These are phyloP conservation scores for Platycnemis pennipes DNA, from an alignment of 2,888 invertebrate genomes.

Conservation along the genomic window DNA sequence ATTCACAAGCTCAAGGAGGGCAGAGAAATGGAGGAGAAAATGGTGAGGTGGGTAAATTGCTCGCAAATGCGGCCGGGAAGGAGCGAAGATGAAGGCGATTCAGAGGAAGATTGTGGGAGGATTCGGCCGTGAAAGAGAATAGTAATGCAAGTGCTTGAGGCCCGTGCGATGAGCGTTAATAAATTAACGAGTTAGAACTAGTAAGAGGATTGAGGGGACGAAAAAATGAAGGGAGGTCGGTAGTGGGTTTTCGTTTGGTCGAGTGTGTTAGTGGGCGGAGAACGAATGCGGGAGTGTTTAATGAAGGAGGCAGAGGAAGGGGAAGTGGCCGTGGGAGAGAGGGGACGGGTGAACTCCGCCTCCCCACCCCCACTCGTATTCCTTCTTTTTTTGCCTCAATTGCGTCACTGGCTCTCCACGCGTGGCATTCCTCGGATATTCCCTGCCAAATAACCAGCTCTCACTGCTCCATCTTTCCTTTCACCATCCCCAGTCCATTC, in stretches of 20 bases:
- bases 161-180: neutral
- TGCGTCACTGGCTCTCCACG: neutral
- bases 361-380: neutral
- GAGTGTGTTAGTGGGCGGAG: neutral
- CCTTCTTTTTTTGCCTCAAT: neutral
- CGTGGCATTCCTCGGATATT: no score
- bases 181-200: neutral
- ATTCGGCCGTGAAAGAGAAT: neutral
- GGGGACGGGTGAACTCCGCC: neutral
- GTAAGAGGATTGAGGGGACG: conserved; percentile 2
- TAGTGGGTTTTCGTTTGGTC: neutral
- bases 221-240: neutral
- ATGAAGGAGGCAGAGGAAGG: neutral
- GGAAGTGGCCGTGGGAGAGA: neutral
- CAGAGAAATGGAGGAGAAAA: no score
- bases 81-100: no score
- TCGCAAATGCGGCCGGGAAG: no score
- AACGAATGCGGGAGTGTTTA: neutral
- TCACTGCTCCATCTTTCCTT: no score
- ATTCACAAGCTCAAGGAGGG: neutral
- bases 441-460: no score
- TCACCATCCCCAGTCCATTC: no score
- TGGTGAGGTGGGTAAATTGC: no score
- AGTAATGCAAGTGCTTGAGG: neutral
- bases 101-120: neutral